A percentile compares a stretch with the other conserved stretches of the same genome.
These are phyloP conservation scores for Magallana nippona DNA, from an alignment of 2,888 invertebrate genomes.

Conservation along the genomic window DNA sequence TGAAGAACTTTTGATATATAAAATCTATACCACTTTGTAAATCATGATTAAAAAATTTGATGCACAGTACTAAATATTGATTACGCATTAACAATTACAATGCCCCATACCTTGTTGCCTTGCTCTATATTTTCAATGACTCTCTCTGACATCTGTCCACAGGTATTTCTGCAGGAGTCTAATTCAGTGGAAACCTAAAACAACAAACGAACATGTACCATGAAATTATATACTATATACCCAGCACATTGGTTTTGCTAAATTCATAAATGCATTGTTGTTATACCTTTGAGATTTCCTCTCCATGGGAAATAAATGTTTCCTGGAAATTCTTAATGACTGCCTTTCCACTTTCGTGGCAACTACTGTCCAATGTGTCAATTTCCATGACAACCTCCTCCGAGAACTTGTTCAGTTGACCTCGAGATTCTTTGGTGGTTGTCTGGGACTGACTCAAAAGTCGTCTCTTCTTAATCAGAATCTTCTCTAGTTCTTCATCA, in stretches of 20 bases:
- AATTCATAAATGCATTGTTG: background rate
- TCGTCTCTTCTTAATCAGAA: slow-evolving; percentile 14
- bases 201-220: background rate
- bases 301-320: background rate
- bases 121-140: slow-evolving; percentile 30
- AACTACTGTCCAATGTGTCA: background rate
- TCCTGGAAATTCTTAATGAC: background rate
- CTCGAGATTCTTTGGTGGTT: background rate
- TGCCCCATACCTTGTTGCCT: background rate
- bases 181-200: slow-evolving; percentile 36
- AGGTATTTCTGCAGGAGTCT: slow-evolving; percentile 29
- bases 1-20: no score
- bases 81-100: no score
- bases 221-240: no score
- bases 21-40: no score
- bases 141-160: slow-evolving; percentile 33
- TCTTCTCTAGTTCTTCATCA: slow-evolving; percentile 12
- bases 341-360: slow-evolving; percentile 30
- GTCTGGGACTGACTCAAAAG: slow-evolving; percentile 7
- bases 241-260: no score
- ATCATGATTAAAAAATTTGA: no score
- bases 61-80: no score
- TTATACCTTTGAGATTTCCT: background rate
- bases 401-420: background rate
- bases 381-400: slow-evolving; percentile 10